A percentile compares a stretch with the other conserved stretches of the same genome.
Conservation (phyloP, 2,888 invertebrate species). For the Apeira syringaria region DNA sequence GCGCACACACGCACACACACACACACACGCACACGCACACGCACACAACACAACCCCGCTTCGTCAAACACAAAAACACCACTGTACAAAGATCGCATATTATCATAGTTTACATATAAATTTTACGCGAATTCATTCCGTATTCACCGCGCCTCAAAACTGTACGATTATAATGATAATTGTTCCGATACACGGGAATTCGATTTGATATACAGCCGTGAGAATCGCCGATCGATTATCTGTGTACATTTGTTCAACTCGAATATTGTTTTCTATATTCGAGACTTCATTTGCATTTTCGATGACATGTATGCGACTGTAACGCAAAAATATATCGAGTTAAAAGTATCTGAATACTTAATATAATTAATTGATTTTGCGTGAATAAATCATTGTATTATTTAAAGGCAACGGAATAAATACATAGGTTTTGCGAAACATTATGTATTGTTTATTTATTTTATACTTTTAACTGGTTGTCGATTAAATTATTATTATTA, state of each 20-base stretch:
- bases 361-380: conserved; percentile 5
- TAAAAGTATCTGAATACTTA: conserved; percentile 9
- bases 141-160: conserved; percentile 73
- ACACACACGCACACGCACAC: too few relatives aligned
- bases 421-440: too few relatives aligned
- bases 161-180: conserved; percentile 80
- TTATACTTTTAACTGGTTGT: too few relatives aligned
- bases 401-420: conserved; percentile 5
- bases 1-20: too few relatives aligned
- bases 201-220: conserved; percentile 79
- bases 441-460: too few relatives aligned
- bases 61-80: conserved; percentile 57
- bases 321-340: conserved; percentile 13
- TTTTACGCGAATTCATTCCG: conserved; percentile 80
- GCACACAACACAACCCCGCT: conserved; percentile 59
- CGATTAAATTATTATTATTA: too few relatives aligned
- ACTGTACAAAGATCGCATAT: conserved; percentile 70
- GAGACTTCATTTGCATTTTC: conserved; percentile 54
- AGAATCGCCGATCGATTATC: conserved; percentile 77
- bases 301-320: conserved; percentile 38
- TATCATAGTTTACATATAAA: conserved; percentile 83
- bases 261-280: conserved; percentile 53
- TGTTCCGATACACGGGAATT: conserved; percentile 72
- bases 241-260: conserved; percentile 62
- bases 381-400: conserved; percentile 3